Evolutionary conservation across 2,797 vertebrate genomes (phyloP).

Genomic region (Discoglossus pictus): DNA sequence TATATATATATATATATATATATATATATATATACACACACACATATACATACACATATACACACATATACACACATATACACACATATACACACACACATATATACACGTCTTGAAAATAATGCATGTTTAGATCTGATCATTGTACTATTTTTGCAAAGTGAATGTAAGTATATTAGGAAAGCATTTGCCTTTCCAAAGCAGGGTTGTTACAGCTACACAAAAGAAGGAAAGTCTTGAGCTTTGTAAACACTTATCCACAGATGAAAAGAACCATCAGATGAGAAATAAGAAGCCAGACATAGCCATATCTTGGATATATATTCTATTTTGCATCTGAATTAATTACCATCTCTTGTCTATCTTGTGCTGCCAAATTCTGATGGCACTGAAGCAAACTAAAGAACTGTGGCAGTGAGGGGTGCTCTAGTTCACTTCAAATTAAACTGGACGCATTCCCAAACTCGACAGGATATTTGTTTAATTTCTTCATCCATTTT

Average conservation of each 20-base stretch:
- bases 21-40: too few species aligned
- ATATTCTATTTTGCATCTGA: constrained; percentile 12
- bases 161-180: neutral
- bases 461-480: neutral
- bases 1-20: too few species aligned
- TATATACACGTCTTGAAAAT: neutral
- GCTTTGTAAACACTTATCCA: constrained; percentile 10
- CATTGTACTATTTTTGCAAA: neutral
- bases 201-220: neutral
- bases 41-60: too few species aligned
- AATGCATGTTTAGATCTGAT: constrained; percentile 2
- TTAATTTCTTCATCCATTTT: too few species aligned
- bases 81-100: too few species aligned
- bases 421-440: neutral
- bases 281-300: constrained; percentile 30
- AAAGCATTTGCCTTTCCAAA: neutral
- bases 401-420: neutral
- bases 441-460: constrained; percentile 20
- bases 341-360: constrained; percentile 3
- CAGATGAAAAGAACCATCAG: constrained; percentile 7
- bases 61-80: too few species aligned
- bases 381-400: neutral
- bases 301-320: constrained; percentile 16
- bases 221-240: constrained; percentile 10
- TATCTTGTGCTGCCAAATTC: constrained; percentile 1